phyloP scores from a whole-genome alignment of 2,797 vertebrate species.

The Melanotaenia trifasciata region DNA sequence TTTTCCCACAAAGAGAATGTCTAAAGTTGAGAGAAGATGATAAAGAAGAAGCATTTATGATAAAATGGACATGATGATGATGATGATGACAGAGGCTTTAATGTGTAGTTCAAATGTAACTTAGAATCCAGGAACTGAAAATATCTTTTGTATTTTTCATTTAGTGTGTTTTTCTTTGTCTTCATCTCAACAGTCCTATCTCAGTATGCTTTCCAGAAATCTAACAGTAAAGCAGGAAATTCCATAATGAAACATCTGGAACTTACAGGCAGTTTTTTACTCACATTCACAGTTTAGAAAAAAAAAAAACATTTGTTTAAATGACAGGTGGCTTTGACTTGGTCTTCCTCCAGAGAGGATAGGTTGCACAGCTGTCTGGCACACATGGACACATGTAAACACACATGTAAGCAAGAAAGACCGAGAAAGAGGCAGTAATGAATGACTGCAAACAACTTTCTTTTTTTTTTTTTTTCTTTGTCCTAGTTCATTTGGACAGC shows the following conservation, averaged over 20 bases:
- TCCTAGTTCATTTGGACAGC: conserved; percentile 38
- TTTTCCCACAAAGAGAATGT: conserved; percentile 4
- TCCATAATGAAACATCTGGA: conserved; percentile 43
- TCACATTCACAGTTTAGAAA: conserved; percentile 43
- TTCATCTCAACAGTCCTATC: not conserved
- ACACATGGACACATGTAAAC: conserved; percentile 12
- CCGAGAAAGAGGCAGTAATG: conserved; percentile 52
- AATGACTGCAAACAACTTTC: conserved; percentile 69
- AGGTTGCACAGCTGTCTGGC: conserved; percentile 72
- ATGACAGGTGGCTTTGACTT: conserved; percentile 75
- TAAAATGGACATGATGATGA: conserved; percentile 1
- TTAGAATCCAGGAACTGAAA: not conserved
- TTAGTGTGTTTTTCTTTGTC: not conserved
- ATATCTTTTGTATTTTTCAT: not conserved
- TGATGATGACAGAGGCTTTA: not conserved
- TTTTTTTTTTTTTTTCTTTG: conserved; percentile 9
- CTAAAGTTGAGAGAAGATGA: not conserved
- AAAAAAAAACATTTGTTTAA: conserved; percentile 36
- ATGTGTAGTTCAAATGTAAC: not conserved
- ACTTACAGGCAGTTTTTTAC: conserved; percentile 4
- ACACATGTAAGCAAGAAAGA: conserved; percentile 1
- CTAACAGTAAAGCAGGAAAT: conserved; percentile 26
- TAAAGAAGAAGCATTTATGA: not conserved
- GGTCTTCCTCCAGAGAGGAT: conserved; percentile 68
- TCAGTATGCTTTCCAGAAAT: conserved; percentile 5